Conservation (phyloP, 2,113 vertebrate genomes). For the Gymnarchus niloticus region DNA sequence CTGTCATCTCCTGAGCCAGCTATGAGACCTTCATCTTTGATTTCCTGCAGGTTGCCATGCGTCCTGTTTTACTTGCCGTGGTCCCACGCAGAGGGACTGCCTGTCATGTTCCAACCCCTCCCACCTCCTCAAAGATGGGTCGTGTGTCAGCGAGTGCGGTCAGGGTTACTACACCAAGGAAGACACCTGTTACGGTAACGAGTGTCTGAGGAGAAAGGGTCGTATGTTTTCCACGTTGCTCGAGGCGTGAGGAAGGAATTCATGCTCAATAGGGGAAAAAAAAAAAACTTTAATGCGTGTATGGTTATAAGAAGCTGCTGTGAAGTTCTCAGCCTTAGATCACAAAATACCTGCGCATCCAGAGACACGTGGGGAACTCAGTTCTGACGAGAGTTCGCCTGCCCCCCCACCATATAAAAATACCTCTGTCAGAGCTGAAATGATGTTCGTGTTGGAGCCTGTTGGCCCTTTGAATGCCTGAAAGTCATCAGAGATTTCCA, state of each 20-base stretch:
- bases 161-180: constrained; percentile 62
- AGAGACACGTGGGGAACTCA: neutral
- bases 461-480: constrained; percentile 15
- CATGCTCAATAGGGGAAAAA: too few relatives aligned
- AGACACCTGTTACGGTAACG: constrained; percentile 73
- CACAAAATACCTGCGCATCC: too few relatives aligned
- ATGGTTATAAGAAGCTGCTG: too few relatives aligned
- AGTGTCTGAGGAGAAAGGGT: neutral
- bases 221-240: neutral
- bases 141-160: constrained; percentile 70
- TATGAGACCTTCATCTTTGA: neutral
- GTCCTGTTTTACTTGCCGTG: constrained; percentile 73
- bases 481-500: neutral
- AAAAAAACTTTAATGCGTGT: too few relatives aligned
- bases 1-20: neutral
- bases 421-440: constrained; percentile 1
- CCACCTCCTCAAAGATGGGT: constrained; percentile 60
- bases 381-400: neutral
- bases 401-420: neutral
- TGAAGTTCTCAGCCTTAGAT: neutral
- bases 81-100: constrained; percentile 67
- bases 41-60: constrained; percentile 70
- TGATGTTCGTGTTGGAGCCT: constrained; percentile 22
- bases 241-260: too few relatives aligned
- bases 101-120: constrained; percentile 63